phyloP scores from a whole-genome alignment of 1,140 invertebrate species.

The Oedothorax gibbosus region DNA sequence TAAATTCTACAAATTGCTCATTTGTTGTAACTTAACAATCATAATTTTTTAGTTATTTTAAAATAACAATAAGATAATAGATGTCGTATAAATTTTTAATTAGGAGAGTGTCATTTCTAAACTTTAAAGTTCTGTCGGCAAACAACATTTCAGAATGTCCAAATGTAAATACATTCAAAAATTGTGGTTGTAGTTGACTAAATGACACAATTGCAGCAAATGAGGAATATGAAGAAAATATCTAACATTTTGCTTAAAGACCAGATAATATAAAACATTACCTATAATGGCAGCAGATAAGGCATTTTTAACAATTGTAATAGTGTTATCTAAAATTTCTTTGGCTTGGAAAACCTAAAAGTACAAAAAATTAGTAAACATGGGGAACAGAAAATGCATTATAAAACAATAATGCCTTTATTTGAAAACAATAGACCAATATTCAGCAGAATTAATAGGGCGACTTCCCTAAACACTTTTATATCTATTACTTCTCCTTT shows the following conservation, averaged over 20 bases:
- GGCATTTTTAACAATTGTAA: constrained; percentile 61
- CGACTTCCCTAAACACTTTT: not conserved
- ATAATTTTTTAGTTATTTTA: no score
- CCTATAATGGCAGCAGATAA: constrained; percentile 62
- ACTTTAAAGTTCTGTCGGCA: not conserved
- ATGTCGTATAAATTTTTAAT: not conserved
- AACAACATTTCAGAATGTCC: not conserved
- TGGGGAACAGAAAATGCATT: not conserved
- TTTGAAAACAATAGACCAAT: not conserved
- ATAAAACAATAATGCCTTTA: not conserved
- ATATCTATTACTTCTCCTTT: no score
- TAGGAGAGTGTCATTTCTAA: not conserved
- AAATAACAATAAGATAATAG: no score
- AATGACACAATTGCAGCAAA: not conserved
- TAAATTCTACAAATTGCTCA: no score
- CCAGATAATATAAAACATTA: constrained; percentile 23
- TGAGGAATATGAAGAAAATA: not conserved
- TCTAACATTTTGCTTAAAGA: not conserved
- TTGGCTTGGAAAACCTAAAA: constrained; percentile 65
- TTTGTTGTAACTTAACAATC: no score
- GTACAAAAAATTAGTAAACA: not conserved
- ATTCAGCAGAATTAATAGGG: not conserved
- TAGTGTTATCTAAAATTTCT: constrained; percentile 63
- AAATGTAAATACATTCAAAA: not conserved
- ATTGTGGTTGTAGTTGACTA: not conserved